Evolutionary conservation across 1,140 invertebrate species (phyloP), one percentile per base, ranked within the genome.

Genomic region (Hyphantria cunea): DNA sequence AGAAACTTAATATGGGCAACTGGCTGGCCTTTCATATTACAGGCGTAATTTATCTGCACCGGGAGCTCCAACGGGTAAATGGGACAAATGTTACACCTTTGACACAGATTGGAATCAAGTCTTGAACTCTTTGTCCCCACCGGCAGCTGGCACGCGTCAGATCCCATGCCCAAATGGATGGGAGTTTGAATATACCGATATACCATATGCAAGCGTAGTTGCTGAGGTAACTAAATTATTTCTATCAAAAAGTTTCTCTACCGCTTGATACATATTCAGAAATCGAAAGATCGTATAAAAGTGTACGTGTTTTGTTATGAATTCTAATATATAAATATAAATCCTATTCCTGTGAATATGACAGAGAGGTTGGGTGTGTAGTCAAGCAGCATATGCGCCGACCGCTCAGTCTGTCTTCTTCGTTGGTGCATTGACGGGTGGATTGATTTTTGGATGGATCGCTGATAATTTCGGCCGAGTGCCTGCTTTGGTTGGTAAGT

Each of bases 141-240:
- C 93, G 0, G 86, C 93, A 63, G 80, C 91, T 0, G 84, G 76
- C 8, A 94, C 94, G 88, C 92, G 93, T 0, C 91, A 72, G 0
- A 82, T 90, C 15, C 76, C 86, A 0, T 95, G 95, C 72, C 84
- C 81, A 25, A 66, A 93, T 68, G 95, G 95, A 37, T 95, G 95
- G 94, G 94, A 95, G 73, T 96, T 95, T 72, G 92, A 96, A 84
- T 67, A 86, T 86, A 90, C 64, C 0, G 93, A 93, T 42, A 92
- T 95, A 31, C 94, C 94, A 0, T 95, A 95, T 72, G 76, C 90
- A 3, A 95, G 94, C 4, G 93, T 95, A 31, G 93, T 95, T n/a
- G 94, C 94, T 37, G 94, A 96, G 92, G 95, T 95, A 82, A 25
- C 17, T 25, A 25, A 3, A n/a, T 25, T 25, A 3, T 25, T 25